Percentiles rank a stretch among this genome's conserved stretches.
Evolutionary conservation across 2,888 invertebrate genomes (phyloP).

Genomic region (Thymelicus acteon): DNA sequence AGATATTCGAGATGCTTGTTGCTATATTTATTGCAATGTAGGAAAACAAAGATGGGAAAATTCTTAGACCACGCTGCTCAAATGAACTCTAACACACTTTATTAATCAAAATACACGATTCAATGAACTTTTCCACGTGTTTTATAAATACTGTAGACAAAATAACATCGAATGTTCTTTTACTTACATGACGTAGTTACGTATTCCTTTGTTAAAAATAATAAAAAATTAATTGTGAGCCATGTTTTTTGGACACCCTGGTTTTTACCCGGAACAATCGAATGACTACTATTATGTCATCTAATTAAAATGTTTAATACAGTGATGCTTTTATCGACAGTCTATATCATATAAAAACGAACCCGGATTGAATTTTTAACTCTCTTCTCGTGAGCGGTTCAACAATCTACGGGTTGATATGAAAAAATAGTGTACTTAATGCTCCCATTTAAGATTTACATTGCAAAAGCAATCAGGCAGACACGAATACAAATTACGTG

Average conservation of each 20-base stretch:
- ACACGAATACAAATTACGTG: slow-evolving; percentile 16
- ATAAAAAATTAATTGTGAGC: slow-evolving; percentile 25
- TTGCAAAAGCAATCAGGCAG: slow-evolving; percentile 27
- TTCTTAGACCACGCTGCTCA: no score
- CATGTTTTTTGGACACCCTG: slow-evolving; percentile 46
- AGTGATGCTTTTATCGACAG: slow-evolving; percentile 45
- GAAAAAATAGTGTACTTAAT: slow-evolving; percentile 21
- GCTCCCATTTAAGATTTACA: slow-evolving; percentile 17
- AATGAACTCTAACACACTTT: not conserved
- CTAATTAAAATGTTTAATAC: slow-evolving; percentile 48
- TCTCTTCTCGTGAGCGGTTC: slow-evolving; percentile 28
- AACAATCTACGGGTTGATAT: slow-evolving; percentile 22
- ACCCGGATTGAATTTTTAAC: slow-evolving; percentile 45
- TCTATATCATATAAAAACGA: slow-evolving; percentile 44
- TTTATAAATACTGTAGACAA: not conserved
- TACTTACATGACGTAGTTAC: slow-evolving; percentile 28
- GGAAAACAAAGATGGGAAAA: no score
- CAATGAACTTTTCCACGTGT: slow-evolving; percentile 10
- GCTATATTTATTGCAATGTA: no score
- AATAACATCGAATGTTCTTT: not conserved
- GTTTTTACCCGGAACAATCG: slow-evolving; percentile 50
- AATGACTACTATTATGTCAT: slow-evolving; percentile 40
- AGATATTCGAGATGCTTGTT: not conserved
- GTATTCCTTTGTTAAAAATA: slow-evolving; percentile 18
- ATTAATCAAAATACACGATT: not conserved